These are phyloP conservation scores for Todus mexicanus DNA, from an alignment of 2,797 vertebrate species.

Conservation along the genomic window DNA sequence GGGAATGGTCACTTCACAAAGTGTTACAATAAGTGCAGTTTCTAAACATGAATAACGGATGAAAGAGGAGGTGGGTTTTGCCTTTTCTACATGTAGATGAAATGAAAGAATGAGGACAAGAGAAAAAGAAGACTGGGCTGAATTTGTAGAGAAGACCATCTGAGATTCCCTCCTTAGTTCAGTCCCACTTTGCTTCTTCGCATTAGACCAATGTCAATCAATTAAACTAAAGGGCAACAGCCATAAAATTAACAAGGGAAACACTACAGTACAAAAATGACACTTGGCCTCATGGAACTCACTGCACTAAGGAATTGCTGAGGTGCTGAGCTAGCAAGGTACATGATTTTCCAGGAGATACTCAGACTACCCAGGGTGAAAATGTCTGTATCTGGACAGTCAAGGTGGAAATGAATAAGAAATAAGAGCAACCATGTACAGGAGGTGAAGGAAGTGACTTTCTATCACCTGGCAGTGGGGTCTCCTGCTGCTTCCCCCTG, in stretches of 20 bases:
- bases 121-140: neutral
- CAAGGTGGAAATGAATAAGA: neutral
- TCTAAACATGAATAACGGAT: neutral
- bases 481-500: neutral
- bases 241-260: neutral
- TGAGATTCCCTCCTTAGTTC: neutral
- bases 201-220: neutral
- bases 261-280: neutral
- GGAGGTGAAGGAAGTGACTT: neutral
- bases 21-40: neutral
- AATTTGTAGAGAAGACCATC: neutral
- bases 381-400: neutral
- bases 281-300: neutral
- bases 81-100: neutral
- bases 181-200: neutral
- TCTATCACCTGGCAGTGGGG: neutral
- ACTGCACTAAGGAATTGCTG: neutral
- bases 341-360: neutral
- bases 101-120: neutral
- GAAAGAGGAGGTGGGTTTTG: neutral
- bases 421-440: neutral
- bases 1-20: neutral
- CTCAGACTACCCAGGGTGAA: neutral
- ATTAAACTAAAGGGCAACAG: neutral
- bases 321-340: neutral